Base-by-base conservation (phyloP, 2,888 invertebrate species). In the Hecatera dysodea region DNA sequence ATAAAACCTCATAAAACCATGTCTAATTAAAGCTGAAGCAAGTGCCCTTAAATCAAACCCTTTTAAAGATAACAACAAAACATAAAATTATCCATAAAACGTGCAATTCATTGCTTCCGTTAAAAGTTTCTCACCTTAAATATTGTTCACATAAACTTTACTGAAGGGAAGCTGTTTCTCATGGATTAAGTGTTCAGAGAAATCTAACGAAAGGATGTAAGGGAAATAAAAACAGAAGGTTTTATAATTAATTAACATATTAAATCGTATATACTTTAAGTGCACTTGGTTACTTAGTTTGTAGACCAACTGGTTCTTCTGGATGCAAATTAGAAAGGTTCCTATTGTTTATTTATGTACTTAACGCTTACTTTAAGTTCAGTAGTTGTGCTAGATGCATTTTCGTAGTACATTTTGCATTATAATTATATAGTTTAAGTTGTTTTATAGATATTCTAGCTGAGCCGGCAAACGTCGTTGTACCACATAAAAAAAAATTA, bases 131-230 rank as follows among this genome's bases (percentile, higher is more conserved):
- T 39, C 56, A 50, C 46, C 36, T 39, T 57, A 24, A 52, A 62
- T 39, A 46, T 72, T 27, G n/a, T 55, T 44, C 22, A 61, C 72
- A 78, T 72, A 48, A 27, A 50, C 19, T 53, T 11, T 19, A 29
- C 9, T 22, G 22, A 36, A 60, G 12, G 29, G 63, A 73, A 62
- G 46, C 39, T 9, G 29, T 44, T 55, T 55, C 27, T 48, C 33
- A 48, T 59, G 39, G 59, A 8, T 24, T 19, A 39, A 64, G 44
- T 36, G 44, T 29, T 50, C 36, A n/a, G 79, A 29, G 55, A 78
- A 72, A 74, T 72, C 55, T 29, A 24, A 50, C n/a, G 48, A 24
- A 78, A 78, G 72, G 61, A 56, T 72, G 42, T 29, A 24, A 24
- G 15, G 29, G 29, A 78, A 72, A n/a, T 68, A 42, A 29, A 68